Base-by-base conservation (phyloP, 2,888 invertebrate species). In the Synergus itoensis region DNA sequence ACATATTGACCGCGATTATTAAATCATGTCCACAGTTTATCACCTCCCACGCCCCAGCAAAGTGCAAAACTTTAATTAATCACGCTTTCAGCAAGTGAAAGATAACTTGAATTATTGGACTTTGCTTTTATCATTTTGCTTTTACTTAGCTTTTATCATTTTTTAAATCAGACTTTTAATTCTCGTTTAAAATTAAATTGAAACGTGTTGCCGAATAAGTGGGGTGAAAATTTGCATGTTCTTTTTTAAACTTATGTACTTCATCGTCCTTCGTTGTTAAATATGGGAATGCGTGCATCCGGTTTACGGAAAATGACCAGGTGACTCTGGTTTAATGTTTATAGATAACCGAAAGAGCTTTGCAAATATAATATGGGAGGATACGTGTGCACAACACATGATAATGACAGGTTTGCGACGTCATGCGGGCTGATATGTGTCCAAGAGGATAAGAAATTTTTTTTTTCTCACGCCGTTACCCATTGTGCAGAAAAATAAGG, bases 351-450 rank as follows among this genome's bases (percentile, higher is more conserved):
- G 78, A 62, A 80, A 81, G 79, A 75, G 79, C 80, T 78, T 82
- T 77, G 82, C 78, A 82, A 84, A 86, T 86, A 86, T 82, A 88
- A 86, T 86, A 84, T 73, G 79, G 76, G 80, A 81, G 85, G 80
- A 80, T 79, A 83, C 77, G 84, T 82, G 79, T 77, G 80, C 80
- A 78, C 79, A 76, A 48, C 21, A 60, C 11, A 79, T 77, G 88
- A 89, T 88, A 87, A 84, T 73, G 81, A 80, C 79, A 81, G 82
- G 86, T 85, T 84, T 84, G 81, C 76, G 81, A 79, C 78, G 86
- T 82, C 85, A 88, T 89, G 87, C 89, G 89, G 87, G 89, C 82
- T 73, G 88, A 87, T 88, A 88, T 86, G 83, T 76, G 82, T 88
- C 88, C 88, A 88, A 87, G 82, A 76, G 80, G 79, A 85, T 84